Conservation (phyloP, 1,140 invertebrate species). For the Homalodisca vitripennis region DNA sequence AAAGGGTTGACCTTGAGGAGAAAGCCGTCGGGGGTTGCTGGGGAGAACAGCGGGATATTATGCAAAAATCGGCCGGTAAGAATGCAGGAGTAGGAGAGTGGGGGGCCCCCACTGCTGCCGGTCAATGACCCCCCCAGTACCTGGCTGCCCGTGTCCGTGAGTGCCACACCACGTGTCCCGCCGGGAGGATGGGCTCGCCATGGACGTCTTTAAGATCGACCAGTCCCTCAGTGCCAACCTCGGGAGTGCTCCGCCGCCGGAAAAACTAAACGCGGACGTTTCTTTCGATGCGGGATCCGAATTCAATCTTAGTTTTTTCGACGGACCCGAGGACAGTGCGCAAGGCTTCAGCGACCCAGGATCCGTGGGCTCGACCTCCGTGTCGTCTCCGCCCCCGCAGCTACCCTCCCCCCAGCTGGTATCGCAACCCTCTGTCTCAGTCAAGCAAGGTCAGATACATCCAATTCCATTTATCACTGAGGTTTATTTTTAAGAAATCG, state of each 20-base stretch:
- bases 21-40: neutral
- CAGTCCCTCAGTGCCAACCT: slow-evolving; percentile 58
- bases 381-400: slow-evolving; percentile 52
- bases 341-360: slow-evolving; percentile 66
- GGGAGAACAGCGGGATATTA: slow-evolving; percentile 18
- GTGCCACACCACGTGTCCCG: slow-evolving; percentile 19
- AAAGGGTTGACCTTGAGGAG: neutral
- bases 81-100: slow-evolving; percentile 20
- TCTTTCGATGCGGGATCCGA: slow-evolving; percentile 71
- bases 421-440: slow-evolving; percentile 32
- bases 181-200: slow-evolving; percentile 43
- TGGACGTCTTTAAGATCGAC: slow-evolving; percentile 66
- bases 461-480: too few relatives aligned
- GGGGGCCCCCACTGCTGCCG: slow-evolving; percentile 2
- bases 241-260: slow-evolving; percentile 57
- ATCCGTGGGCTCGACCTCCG: slow-evolving; percentile 61
- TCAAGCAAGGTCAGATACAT: slow-evolving; percentile 36
- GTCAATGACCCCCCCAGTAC: slow-evolving; percentile 27
- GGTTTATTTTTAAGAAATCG: too few relatives aligned
- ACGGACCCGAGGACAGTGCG: slow-evolving; percentile 62
- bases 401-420: slow-evolving; percentile 41
- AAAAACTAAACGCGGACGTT: slow-evolving; percentile 59
- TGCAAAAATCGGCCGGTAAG: slow-evolving; percentile 37
- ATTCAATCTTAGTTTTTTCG: slow-evolving; percentile 77
- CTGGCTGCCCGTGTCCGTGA: slow-evolving; percentile 31